Base-by-base conservation (phyloP, 2,113 vertebrate genomes). In the Chrysochloris asiatica region DNA sequence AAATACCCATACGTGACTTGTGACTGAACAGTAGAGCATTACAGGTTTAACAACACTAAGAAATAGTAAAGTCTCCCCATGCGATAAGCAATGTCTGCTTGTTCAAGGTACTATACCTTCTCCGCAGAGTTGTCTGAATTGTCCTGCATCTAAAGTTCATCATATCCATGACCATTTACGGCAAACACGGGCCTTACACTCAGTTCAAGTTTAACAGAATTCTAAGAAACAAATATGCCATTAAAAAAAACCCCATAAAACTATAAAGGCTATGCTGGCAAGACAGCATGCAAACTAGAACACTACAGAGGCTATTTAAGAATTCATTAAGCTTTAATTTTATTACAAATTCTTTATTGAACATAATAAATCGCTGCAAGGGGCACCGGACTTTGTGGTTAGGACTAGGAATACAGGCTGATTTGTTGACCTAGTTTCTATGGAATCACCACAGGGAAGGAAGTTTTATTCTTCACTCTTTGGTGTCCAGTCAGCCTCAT, bases 291-390 rank as follows among this genome's bases (percentile, higher is more conserved):
- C 19, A 82, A 81, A 72, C 30, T 78, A 82, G 33, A 82, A 82
- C 28, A 91, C 22, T 73, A 33, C 2, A 87, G 52, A 89, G 72
- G 36, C 11, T 72, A 87, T 73, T 33, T 78, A 54, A 22, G 26
- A 85, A 92, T 92, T 83, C 72, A 81, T 61, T 87, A 85, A 76
- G 52, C 77, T 86, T 92, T 92, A 52, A 92, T 87, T 93, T 59
- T 59, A 94, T 89, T 91, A 78, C 52, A 83, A 56, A 80, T 71
- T 80, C n/a, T 77, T 77, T 61, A 84, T 43, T 84, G 54, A 82
- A 76, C 38, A 92, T 54, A 90, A 61, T 73, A 91, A 92, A 84
- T 81, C 73, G 47, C 59, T 83, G 0, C 28, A 24, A 43, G 52
- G n/a, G 61, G 45, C 59, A 83, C 36, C 94, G 61, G 83, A 87